A percentile compares a stretch with the other conserved stretches of the same genome.
Conservation (phyloP, 2,113 vertebrate genomes). For the Daubentonia madagascariensis region DNA sequence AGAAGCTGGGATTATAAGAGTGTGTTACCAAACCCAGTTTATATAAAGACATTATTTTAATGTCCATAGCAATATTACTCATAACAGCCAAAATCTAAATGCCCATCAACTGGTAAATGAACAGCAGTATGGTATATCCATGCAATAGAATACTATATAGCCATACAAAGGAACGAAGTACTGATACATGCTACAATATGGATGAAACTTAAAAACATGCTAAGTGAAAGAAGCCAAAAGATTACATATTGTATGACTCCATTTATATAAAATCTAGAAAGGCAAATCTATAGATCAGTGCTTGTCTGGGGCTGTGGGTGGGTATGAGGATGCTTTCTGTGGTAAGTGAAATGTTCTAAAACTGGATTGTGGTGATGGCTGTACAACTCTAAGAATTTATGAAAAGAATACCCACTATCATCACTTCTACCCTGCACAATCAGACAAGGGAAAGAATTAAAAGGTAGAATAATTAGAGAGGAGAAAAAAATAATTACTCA, state of each 20-base stretch:
- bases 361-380: background rate
- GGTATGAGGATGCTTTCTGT: background rate
- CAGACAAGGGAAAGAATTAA: background rate
- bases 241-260: background rate
- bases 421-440: background rate
- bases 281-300: background rate
- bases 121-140: background rate
- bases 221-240: background rate
- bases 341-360: background rate
- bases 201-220: background rate
- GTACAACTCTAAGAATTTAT: background rate
- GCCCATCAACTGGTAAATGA: background rate
- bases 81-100: background rate
- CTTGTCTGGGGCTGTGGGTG: background rate
- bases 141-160: background rate
- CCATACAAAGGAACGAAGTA: background rate
- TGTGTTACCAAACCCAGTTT: no score
- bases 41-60: background rate
- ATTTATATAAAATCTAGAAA: background rate
- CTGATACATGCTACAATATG: background rate
- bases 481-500: background rate
- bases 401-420: background rate
- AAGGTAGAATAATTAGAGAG: background rate
- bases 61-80: background rate
- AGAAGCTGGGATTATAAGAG: no score